Evolutionary conservation across 2,113 vertebrate species (phyloP), one percentile per base, ranked within the genome.

Genomic region (Dinomys branickii): DNA sequence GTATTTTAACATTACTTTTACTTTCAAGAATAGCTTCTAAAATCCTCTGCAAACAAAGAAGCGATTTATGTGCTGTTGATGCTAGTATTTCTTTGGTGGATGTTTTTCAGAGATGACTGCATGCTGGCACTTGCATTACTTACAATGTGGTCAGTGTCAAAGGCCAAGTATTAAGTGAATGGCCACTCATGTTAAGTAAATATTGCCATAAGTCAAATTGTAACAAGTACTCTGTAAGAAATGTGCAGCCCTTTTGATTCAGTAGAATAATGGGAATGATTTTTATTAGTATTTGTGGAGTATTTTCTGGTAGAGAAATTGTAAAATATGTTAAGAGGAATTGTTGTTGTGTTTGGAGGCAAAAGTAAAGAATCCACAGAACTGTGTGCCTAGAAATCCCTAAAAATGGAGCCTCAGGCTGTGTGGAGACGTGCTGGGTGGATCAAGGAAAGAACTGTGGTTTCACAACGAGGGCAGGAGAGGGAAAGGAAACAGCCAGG

Each of bases 31-130:
- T 73, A 93, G n/a, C 22, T 56, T 67, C 61, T 84, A 86, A 73
- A 24, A 44, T 85, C 71, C 96, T 82, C 61, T 85, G 85, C 92
- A 94, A 94, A 90, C 85, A 71, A 92, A 96, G 78, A 91, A 81
- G 59, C 17, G 71, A 58, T 96, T 91, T 96, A 58, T 93, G 78
- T 92, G 44, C 65, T 54, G 6, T 86, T 80, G n/a, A 56, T 90
- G 50, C 58, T 80, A 71, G 80, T 77, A 67, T 86, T 96, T 93
- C 78, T 88, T 84, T 61, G 61, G 78, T 75, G 82, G 85, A 41
- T 86, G 47, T 86, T 95, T 83, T 83, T 96, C 71, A 86, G 78
- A 65, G 35, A 41, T 2, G 2, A 88, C 56, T 83, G 41, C 85
- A 19, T 78, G 11, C 52, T 89, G 71, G 44, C 47, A 47, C 24